Evolutionary conservation across 1,140 invertebrate genomes (phyloP), one percentile per base, ranked within the genome.

Genomic region (Littorina saxatilis): DNA sequence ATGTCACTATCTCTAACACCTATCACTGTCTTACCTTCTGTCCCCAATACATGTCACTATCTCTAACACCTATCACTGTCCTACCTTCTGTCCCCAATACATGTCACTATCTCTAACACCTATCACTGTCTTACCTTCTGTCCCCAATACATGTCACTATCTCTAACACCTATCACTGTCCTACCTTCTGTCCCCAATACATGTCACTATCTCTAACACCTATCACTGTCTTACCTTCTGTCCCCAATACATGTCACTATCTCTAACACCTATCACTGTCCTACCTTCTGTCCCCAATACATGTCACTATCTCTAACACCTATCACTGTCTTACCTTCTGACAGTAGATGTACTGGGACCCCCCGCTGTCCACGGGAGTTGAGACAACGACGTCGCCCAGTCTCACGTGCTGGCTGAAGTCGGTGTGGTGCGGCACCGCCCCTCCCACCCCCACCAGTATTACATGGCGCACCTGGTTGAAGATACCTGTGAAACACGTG

Each of bases 391-490:
- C 97, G 91, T 99, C 98, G 0, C 98, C 98, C 0, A 99, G 94
- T 70, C 98, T 94, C 27, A 99, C 97, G 90, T 99, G 98, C 87
- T 96, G 96, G 82, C 95, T 95, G 90, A 97, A 98, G 92, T 99
- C 97, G 0, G 98, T 98, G 91, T 96, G 99, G 93, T 99, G 97
- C 2, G 98, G 97, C 55, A 99, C 98, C n/a, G 97, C 98, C 27
- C 99, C 98, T 7, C 96, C 98, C 50, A 98, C 96, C 50, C 99
- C 99, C 35, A 99, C 97, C 70, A 99, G 92, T 87, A 99, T 96
- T 3, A 99, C 98, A 91, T 97, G 98, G 89, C 89, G 80, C 11
- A 91, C 82, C 73, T 85, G 82, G 55, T 70, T 87, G 73, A 91
- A 91, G 13, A 84, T 89, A 13, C 88, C 90, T 91, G 79, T n/a